Evolutionary conservation across 1,140 invertebrate genomes (phyloP), one percentile per base, ranked within the genome.

Genomic region (Wasmannia auropunctata): DNA sequence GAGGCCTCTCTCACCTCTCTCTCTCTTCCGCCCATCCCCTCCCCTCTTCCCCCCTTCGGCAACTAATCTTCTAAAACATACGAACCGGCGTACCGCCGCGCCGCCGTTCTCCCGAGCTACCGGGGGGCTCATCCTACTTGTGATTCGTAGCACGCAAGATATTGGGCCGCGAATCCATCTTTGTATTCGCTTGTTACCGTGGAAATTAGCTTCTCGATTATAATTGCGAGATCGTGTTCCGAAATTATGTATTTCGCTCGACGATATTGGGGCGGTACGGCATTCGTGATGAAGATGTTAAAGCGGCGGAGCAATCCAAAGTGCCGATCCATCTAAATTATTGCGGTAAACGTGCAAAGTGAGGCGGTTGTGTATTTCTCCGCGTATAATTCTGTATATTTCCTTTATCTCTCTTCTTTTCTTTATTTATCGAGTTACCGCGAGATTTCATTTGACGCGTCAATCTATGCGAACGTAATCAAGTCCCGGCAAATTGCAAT

Each of bases 11-110:
- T 51, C 60, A 37, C 43, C 54, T 60, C 54, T 7, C 51, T 43
- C 19, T 14, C 40, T 6, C 22, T 40, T 72, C 40, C 16, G 8
- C 34, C 76, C 37, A 11, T 28, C n/a, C 40, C 19, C 56, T 0
- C 74, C 54, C 25, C 54, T 11, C 3, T 7, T 3, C 79, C 2
- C 51, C 81, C 87, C 89, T 90, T 92, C 72, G 86, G 86, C 87
- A 92, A 92, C 90, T 92, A 90, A 92, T 92, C 91, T 92, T 91
- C 87, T 90, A 90, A 90, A 91, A 91, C 70, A 87, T 80, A 90
- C 89, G 89, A 87, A 85, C 87, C 69, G n/a, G 16, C 60, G 58
- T n/a, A 14, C 11, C 19, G 49, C 49, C 14, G 11, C 56, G n/a
- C 58, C 72, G 56, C 56, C 72, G 79, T 83, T 54, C 54, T 77